Evolutionary conservation across 2,113 vertebrate genomes (phyloP), one percentile per base, ranked within the genome.

Genomic region (Menura novaehollandiae): DNA sequence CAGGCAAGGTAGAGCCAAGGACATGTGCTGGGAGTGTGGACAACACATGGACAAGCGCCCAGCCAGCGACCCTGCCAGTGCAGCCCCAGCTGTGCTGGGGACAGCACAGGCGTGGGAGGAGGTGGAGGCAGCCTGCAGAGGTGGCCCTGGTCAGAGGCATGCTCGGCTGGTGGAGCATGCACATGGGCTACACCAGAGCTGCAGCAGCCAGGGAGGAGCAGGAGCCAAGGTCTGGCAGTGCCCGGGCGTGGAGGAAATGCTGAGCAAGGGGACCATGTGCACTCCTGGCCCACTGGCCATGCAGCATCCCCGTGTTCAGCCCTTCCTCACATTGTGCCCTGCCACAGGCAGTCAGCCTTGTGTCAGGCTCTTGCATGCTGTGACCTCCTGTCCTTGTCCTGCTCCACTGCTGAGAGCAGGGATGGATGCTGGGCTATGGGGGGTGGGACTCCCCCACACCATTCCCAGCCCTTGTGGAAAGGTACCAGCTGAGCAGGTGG

Each of bases 291-390:
- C 46, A 4, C 19, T 1, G 4, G 35, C 53, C 62, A 19, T 0
- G 2, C 26, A 39, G 11, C 4, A 0, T 72, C 58, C 16, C n/a
- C 19, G 6, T 2, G 4, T 17, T 9, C 0, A 1, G 15, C 46
- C 26, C 17, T 75, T 66, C 46, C 46, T 30, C 3, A 0, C 49
- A 21, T 9, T 4, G 1, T 46, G 58, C n/a, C 52, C 26, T 47
- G 23, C 26, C 3, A 1, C 4, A 2, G 41, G 10, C 0, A 0
- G 37, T 15, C n/a, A n/a, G n/a, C n/a, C n/a, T n/a, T n/a, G n/a
- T n/a, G n/a, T n/a, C n/a, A n/a, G n/a, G n/a, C 15, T 35, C 37
- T 58, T 1, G 0, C 26, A 7, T 1, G 3, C 15, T 4, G 1
- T 56, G 8, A 6, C 15, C n/a, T 77, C 43, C 37, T 58, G 30